Conservation (phyloP, 2,888 invertebrate species). For the Trachelus stipa region DNA sequence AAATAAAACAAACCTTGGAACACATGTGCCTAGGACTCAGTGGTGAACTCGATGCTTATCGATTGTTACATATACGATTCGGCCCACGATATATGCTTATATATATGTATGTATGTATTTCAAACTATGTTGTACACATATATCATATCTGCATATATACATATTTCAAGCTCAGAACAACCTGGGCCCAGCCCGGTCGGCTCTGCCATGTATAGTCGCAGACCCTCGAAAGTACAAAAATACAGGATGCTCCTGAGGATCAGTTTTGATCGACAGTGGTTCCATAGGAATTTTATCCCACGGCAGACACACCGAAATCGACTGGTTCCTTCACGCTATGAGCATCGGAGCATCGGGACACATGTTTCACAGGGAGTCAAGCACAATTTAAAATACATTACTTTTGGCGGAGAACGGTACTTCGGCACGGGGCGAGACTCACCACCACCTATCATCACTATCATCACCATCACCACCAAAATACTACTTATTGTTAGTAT, state of each 20-base stretch:
- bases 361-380: not conserved
- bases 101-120: not conserved
- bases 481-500: not conserved
- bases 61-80: not conserved
- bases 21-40: not conserved
- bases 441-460: not conserved
- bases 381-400: not conserved
- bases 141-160: not conserved
- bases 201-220: not conserved
- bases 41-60: not conserved
- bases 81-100: not conserved
- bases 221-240: not conserved
- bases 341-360: not conserved
- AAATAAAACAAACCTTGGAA: slow-evolving; percentile 18
- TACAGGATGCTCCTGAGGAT: not conserved
- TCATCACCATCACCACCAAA: not conserved
- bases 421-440: not conserved
- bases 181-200: not conserved
- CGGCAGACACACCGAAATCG: not conserved
- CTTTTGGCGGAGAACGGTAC: not conserved
- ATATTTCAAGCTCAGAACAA: not conserved
- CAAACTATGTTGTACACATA: not conserved
- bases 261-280: not conserved
- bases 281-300: not conserved
- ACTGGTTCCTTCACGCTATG: not conserved